phyloP scores from a whole-genome alignment of 2,888 invertebrate genomes.

The Callinectes sapidus region DNA sequence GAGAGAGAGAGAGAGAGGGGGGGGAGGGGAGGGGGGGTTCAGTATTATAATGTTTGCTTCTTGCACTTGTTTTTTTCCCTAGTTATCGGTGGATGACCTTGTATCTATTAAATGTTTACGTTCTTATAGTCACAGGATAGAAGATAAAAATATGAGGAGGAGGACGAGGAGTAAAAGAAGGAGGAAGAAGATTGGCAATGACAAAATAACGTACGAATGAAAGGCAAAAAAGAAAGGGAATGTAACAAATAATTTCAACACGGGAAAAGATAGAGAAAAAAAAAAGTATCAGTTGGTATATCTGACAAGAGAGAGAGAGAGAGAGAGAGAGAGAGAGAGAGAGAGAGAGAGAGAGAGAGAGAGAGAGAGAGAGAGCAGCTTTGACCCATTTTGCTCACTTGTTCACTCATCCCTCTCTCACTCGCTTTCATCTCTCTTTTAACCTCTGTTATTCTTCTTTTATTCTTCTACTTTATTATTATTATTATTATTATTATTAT shows the following conservation, averaged over 20 bases:
- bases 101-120: background rate
- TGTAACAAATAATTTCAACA: background rate
- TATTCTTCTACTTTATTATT: background rate
- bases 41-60: background rate
- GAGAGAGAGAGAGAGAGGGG: too few species aligned
- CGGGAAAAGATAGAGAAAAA: background rate
- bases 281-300: background rate
- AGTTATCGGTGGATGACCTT: background rate
- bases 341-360: constrained; percentile 36
- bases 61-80: background rate
- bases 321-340: constrained; percentile 38
- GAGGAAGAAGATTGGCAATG: background rate
- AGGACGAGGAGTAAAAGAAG: background rate
- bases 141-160: background rate
- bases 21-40: background rate
- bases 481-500: too few species aligned
- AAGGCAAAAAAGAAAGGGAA: background rate
- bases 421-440: background rate
- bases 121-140: background rate
- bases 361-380: constrained; percentile 4
- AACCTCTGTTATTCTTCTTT: background rate
- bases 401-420: background rate
- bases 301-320: constrained; percentile 13
- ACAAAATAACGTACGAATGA: background rate
- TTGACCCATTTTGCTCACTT: constrained; percentile 1